phyloP scores from a whole-genome alignment of 2,888 invertebrate species.

The Conus canariensis region DNA sequence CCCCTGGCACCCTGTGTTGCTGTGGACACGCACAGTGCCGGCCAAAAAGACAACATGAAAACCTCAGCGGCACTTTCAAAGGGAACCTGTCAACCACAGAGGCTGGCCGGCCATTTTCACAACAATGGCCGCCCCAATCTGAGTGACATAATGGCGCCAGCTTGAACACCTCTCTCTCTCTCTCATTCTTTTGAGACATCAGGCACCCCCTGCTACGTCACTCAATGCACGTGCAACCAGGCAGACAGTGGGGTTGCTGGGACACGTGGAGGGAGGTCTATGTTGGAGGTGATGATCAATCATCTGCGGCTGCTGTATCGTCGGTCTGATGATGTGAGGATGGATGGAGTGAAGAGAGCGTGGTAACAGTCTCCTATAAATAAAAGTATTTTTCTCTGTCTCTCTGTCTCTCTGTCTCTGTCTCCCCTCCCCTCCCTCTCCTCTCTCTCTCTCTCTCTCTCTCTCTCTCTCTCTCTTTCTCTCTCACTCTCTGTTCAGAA shows the following conservation, averaged over 20 bases:
- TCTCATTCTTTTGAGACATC: background rate
- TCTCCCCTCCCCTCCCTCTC: too few relatives aligned
- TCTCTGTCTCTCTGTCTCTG: too few relatives aligned
- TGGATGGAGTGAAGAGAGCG: too few relatives aligned
- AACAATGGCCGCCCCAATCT: background rate
- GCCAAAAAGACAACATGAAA: conserved; percentile 23
- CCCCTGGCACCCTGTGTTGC: background rate
- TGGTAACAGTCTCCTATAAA: too few relatives aligned
- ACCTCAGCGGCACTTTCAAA: background rate
- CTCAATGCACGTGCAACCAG: background rate
- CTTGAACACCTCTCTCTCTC: background rate
- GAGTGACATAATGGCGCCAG: background rate
- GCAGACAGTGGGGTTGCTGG: background rate
- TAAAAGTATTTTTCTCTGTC: too few relatives aligned
- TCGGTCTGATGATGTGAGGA: too few relatives aligned
- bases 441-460: too few relatives aligned
- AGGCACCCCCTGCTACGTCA: background rate
- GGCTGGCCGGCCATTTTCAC: background rate
- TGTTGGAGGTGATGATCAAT: too few relatives aligned
- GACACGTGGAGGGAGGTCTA: background rate
- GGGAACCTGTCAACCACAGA: conserved; percentile 2
- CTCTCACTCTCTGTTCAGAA: too few relatives aligned
- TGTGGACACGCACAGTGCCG: background rate
- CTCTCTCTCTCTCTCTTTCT: too few relatives aligned
- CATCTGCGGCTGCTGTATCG: too few relatives aligned